A percentile compares a stretch with the other conserved stretches of the same genome.
Evolutionary conservation across 2,888 invertebrate genomes (phyloP).

Genomic region (Drosophila monieri): DNA sequence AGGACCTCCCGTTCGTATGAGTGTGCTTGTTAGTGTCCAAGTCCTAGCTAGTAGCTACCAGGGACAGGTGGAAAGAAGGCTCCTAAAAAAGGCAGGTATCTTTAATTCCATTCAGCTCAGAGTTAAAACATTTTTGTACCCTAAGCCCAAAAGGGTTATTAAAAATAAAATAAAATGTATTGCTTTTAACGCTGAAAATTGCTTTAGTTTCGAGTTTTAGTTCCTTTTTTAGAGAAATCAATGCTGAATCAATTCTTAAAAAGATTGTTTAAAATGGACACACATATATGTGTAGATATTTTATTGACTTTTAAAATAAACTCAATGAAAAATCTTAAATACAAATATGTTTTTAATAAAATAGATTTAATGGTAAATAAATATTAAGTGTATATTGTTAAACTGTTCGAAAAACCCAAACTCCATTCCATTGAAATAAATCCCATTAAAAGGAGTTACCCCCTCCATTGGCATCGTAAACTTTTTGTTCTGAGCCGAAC

Average conservation of each 20-base stretch:
- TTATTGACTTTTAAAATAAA: too few species aligned
- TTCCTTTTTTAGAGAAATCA: too few species aligned
- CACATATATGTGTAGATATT: too few species aligned
- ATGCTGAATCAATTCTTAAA: not conserved
- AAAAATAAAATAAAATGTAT: too few species aligned
- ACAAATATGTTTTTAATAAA: not conserved
- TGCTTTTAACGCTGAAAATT: too few species aligned
- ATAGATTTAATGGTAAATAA: not conserved
- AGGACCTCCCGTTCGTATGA: constrained; percentile 22
- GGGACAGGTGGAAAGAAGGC: constrained; percentile 39
- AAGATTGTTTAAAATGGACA: too few species aligned
- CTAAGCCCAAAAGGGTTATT: not conserved
- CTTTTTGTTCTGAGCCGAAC: constrained; percentile 53
- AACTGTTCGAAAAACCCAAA: not conserved
- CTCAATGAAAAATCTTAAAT: not conserved
- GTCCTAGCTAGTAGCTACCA: constrained; percentile 32
- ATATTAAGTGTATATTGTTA: not conserved
- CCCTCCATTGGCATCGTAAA: constrained; percentile 26
- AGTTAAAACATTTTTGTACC: not conserved
- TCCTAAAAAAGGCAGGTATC: constrained; percentile 12
- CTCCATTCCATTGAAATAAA: not conserved
- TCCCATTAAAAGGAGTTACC: constrained; percentile 3
- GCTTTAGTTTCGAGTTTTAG: too few species aligned
- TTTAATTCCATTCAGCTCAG: not conserved
- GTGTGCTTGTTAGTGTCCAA: constrained; percentile 11